These are phyloP conservation scores for Brachionichthys hirsutus DNA, from an alignment of 2,113 vertebrate species.

Conservation along the genomic window DNA sequence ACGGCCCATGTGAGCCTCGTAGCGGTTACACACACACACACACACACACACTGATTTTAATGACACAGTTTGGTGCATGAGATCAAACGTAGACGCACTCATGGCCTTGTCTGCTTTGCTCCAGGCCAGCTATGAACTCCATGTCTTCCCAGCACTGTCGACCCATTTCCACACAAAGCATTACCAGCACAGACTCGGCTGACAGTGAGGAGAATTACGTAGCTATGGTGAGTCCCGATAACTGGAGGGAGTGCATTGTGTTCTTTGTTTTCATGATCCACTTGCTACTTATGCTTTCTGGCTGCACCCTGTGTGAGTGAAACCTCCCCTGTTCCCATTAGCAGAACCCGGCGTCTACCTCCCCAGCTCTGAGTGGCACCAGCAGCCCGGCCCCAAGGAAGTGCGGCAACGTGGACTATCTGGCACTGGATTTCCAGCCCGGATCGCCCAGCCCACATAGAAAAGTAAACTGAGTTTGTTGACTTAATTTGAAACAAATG, in stretches of 20 bases:
- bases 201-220: conserved; percentile 99
- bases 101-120: conserved; percentile 39
- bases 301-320: conserved; percentile 32
- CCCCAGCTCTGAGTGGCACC: conserved; percentile 91
- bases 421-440: conserved; percentile 95
- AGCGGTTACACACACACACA: conserved; percentile 18
- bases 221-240: conserved; percentile 86
- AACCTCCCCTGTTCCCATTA: conserved; percentile 62
- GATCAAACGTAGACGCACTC: conserved; percentile 16
- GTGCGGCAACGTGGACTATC: conserved; percentile 93
- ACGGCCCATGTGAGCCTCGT: conserved; percentile 87
- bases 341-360: conserved; percentile 97
- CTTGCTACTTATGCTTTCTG: conserved; percentile 10
- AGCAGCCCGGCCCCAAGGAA: conserved; percentile 95
- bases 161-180: conserved; percentile 97
- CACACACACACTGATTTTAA: conserved; percentile 9
- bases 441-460: conserved; percentile 92
- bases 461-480: conserved; percentile 81
- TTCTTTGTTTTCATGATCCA: conserved; percentile 45
- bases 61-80: conserved; percentile 8
- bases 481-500: background rate
- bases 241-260: conserved; percentile 32
- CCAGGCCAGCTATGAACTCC: conserved; percentile 84
- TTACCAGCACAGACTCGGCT: conserved; percentile 98
- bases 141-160: conserved; percentile 90